Evolutionary conservation across 1,140 invertebrate genomes (phyloP), one percentile per base, ranked within the genome.

Genomic region (Drosophila chauvacae): DNA sequence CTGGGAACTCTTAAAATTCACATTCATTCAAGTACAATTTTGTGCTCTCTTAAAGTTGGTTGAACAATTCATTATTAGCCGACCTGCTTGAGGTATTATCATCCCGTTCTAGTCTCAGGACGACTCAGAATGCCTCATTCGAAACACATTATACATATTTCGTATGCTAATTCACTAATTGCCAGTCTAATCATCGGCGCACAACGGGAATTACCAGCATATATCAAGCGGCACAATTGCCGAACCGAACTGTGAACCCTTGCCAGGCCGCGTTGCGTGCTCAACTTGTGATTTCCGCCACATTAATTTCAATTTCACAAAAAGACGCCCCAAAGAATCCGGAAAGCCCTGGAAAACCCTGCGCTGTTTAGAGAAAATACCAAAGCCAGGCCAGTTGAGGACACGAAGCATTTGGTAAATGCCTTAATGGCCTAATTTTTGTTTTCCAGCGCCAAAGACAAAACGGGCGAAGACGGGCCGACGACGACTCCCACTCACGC

Each of bases 401-500:
- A 86, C 84, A 87, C 85, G 84, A 73, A 70, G 81, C 85, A 88
- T 90, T 88, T 88, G 84, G 85, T 88, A 88, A 88, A 88, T 88
- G 84, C 84, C 84, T 88, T 90, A 88, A 88, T 90, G 84, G 84
- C 85, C 84, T 88, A 90, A 88, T 88, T 88, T 88, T 90, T 88
- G 85, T 88, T 90, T 90, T 81, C 51, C 71, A 68, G 44, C 58
- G 62, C 44, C 57, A 42, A 42, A 72, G 70, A 73, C 70, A 73
- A 60, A 73, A 60, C 50, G 47, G 39, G 39, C 68, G 13, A 66
- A 62, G 60, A 13, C 10, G 10, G 48, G 30, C 14, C 11, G 20
- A 23, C 50, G 65, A 26, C 56, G 37, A 23, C 18, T 42, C 35
- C 33, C 37, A 53, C 26, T 23, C 23, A 20, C 44, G 48, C 26